Base-by-base conservation (phyloP, 2,113 vertebrate species). In the Pithys albifrons region DNA sequence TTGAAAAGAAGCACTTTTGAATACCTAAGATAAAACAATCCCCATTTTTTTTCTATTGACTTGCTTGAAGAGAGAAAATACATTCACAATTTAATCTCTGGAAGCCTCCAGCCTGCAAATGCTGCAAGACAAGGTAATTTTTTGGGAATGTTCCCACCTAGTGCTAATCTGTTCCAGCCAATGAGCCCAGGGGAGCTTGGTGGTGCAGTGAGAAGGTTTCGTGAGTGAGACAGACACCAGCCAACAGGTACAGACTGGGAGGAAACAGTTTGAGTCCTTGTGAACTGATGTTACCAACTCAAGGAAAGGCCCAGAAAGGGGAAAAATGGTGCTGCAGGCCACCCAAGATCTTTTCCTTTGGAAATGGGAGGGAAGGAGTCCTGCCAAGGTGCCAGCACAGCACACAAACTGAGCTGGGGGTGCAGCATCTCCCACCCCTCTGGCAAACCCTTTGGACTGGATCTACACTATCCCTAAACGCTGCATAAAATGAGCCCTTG, bases 201-300 rank as follows among this genome's bases (percentile, higher is more conserved):
- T 24, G 14, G 33, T 35, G n/a, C 57, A 59, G 20, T 35, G 57
- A 15, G 22, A 35, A 59, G 57, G 57, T 31, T 55, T 71, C 35
- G 4, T 61, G n/a, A 70, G 29, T 0, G 4, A 76, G 74, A 29
- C 29, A 17, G 39, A 45, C 18, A 37, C 37, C 51, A 59, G 74
- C 49, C 46, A 29, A 0, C 19, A 52, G 43, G n/a, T 54, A 49
- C 8, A 16, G 59, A 23, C 45, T 25, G 45, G 52, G 19, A 46
- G n/a, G 62, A 64, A 49, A 12, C 25, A 29, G 22, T 64, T 41
- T 1, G 11, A 54, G 19, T 69, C 62, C 51, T 54, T 2, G 6
- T n/a, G 27, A n/a, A 39, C 33, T 0, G 1, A 27, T 0, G 0
- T 65, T 71, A 33, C 58, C n/a, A n/a, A 3, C 58, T 55, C 1